A percentile compares a stretch with the other conserved stretches of the same genome.
phyloP scores from a whole-genome alignment of 2,888 invertebrate genomes.

The Odontomyia ornata region DNA sequence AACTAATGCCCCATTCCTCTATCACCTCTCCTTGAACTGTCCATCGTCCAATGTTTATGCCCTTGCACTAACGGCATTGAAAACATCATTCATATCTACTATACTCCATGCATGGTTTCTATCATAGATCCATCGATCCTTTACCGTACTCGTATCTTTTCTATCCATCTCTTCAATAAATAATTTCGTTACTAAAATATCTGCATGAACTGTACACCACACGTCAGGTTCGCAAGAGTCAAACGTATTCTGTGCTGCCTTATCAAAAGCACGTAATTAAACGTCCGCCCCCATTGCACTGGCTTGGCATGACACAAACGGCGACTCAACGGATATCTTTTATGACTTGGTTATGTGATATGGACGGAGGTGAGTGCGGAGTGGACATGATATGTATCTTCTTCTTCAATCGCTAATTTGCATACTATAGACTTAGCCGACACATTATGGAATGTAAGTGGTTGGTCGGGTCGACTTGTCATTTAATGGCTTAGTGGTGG shows the following conservation, averaged over 20 bases:
- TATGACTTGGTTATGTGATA: not conserved
- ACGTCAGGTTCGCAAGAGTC: not conserved
- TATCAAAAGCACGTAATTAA: conserved; percentile 10
- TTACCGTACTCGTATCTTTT: not conserved
- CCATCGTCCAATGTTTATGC: not conserved
- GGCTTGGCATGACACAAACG: not conserved
- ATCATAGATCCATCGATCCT: not conserved
- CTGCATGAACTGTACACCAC: not conserved
- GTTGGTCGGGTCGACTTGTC: not conserved
- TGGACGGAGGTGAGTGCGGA: not conserved
- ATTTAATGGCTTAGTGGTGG: not conserved
- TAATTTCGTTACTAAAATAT: not conserved
- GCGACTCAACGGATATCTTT: conserved; percentile 13
- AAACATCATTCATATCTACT: not conserved
- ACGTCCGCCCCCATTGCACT: conserved; percentile 4
- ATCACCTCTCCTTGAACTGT: not conserved
- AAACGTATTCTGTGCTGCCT: not conserved
- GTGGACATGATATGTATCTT: not conserved
- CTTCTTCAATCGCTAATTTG: conserved; percentile 4
- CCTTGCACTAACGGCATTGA: not conserved
- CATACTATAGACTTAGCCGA: conserved; percentile 5
- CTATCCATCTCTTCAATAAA: not conserved
- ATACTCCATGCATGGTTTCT: too few relatives aligned
- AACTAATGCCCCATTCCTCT: not conserved
- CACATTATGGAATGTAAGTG: conserved; percentile 1